Evolutionary conservation across 2,797 vertebrate genomes (phyloP).

Genomic region (Cuculus canorus): DNA sequence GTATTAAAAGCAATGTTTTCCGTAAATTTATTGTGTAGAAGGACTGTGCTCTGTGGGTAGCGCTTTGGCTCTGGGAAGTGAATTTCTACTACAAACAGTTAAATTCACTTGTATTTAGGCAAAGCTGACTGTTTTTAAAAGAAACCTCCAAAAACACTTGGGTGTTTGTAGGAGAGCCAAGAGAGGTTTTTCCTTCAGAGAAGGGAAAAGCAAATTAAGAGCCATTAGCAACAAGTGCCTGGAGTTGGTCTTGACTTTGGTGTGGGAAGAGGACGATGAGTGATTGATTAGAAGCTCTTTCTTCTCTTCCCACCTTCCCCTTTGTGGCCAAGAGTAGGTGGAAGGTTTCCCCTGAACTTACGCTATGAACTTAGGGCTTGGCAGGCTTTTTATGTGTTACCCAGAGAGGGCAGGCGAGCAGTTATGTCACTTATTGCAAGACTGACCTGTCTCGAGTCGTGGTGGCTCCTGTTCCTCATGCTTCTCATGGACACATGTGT

Average conservation of each 20-base stretch:
- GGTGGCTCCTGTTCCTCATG: background rate
- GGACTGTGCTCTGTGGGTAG: background rate
- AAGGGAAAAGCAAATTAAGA: slow-evolving; percentile 2
- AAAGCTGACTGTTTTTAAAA: background rate
- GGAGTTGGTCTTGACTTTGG: background rate
- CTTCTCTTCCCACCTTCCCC: background rate
- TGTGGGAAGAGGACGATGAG: background rate
- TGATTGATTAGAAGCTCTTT: background rate
- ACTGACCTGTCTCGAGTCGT: background rate
- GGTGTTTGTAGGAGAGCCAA: background rate
- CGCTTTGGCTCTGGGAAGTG: fast-evolving
- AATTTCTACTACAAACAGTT: background rate
- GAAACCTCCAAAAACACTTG: background rate
- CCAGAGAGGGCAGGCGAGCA: fast-evolving
- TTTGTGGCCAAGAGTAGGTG: background rate
- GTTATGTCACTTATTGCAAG: background rate
- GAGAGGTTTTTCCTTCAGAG: background rate
- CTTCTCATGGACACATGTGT: fast-evolving
- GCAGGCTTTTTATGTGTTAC: background rate
- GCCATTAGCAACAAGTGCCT: background rate
- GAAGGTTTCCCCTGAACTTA: background rate
- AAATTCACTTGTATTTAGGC: background rate
- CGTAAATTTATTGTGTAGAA: background rate
- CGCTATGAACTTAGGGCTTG: background rate
- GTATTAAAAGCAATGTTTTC: background rate